Conservation (phyloP, 2,888 invertebrate genomes). For the Gryllus longicercus region DNA sequence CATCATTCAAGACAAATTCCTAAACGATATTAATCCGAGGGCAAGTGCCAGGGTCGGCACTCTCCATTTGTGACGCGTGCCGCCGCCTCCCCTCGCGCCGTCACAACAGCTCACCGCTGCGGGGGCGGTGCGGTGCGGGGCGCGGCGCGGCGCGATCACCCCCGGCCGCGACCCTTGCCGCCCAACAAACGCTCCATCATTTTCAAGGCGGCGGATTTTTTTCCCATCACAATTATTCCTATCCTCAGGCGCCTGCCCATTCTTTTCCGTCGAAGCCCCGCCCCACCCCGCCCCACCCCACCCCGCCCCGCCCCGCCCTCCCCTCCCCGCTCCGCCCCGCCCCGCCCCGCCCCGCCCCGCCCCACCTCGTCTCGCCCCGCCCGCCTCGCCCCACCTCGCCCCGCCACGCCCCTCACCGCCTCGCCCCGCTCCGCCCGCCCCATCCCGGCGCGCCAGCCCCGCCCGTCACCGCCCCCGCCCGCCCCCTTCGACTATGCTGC, state of each 20-base stretch:
- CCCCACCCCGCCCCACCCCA: neutral
- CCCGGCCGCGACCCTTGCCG: too few relatives aligned
- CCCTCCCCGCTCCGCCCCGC: too few relatives aligned
- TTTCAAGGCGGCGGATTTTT: too few relatives aligned
- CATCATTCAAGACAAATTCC: conserved; percentile 9
- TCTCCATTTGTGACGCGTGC: neutral
- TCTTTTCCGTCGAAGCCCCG: neutral
- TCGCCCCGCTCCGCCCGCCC: neutral
- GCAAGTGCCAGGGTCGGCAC: neutral
- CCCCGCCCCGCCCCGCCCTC: too few relatives aligned
- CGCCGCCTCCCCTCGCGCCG: neutral
- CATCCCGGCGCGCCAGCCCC: neutral
- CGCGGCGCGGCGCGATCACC: too few relatives aligned
- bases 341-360: neutral
- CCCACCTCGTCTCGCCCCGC: neutral
- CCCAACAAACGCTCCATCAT: too few relatives aligned
- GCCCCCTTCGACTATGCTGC: neutral
- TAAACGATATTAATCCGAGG: neutral
- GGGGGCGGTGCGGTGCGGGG: too few relatives aligned
- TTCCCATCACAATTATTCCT: too few relatives aligned
- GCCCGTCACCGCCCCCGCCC: neutral
- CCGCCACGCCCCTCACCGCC: neutral
- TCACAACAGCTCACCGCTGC: neutral
- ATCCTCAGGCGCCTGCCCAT: too few relatives aligned
- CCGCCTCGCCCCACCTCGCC: neutral